Evolutionary conservation across 2,113 vertebrate genomes (phyloP).

Genomic region (Python bivittatus): DNA sequence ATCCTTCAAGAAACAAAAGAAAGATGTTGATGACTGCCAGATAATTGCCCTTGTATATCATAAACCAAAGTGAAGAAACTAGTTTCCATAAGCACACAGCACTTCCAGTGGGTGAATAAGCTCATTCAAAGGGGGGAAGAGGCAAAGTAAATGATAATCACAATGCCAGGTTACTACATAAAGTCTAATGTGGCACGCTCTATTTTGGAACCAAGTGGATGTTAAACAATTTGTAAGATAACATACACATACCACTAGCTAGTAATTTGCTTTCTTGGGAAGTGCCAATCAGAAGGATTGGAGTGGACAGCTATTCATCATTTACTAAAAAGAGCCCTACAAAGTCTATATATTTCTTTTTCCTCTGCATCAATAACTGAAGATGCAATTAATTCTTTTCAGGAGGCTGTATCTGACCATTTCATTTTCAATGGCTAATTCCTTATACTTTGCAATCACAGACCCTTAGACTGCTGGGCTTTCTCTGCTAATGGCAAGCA

Average conservation of each 20-base stretch:
- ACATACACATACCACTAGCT: background rate
- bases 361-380: background rate
- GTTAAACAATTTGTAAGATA: background rate
- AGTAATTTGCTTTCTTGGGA: background rate
- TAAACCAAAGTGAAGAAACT: background rate
- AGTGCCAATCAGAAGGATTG: background rate
- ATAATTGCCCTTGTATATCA: background rate
- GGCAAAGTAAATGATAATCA: background rate
- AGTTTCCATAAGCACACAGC: background rate
- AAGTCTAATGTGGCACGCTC: background rate
- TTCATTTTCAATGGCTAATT: background rate
- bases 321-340: background rate
- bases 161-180: background rate
- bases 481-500: background rate
- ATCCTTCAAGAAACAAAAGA: constrained; percentile 74
- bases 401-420: background rate
- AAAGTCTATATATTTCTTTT: background rate
- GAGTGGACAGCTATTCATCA: background rate
- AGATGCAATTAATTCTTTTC: background rate
- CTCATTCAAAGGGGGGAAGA: background rate
- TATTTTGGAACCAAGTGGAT: background rate
- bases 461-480: background rate
- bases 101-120: background rate
- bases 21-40: background rate
- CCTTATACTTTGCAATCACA: background rate